A percentile compares a stretch with the other conserved stretches of the same genome.
These are phyloP conservation scores for Dasypogon diadema DNA, from an alignment of 2,888 invertebrate genomes.

Conservation along the genomic window DNA sequence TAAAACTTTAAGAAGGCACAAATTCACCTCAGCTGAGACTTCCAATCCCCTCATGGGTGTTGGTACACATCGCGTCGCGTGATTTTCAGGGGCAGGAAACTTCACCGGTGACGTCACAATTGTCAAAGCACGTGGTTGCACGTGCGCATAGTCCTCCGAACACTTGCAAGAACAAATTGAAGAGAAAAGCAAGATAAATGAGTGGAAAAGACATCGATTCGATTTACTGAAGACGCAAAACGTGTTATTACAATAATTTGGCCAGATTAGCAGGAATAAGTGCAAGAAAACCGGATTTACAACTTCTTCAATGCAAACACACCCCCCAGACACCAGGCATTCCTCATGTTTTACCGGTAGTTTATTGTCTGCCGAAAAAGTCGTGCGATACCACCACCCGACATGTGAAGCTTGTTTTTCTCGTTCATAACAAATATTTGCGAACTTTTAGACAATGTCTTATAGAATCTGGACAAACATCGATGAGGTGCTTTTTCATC, in stretches of 20 bases:
- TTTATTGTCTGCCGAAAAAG: not conserved
- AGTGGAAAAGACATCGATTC: not conserved
- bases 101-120: slow-evolving; percentile 18
- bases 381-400: not conserved
- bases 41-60: not conserved
- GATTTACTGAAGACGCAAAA: not conserved
- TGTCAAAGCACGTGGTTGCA: slow-evolving; percentile 23
- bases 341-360: not conserved
- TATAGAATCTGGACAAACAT: too few species aligned
- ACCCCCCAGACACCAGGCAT: too few species aligned
- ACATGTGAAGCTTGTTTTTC: not conserved
- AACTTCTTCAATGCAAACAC: too few species aligned
- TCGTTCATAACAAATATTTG: not conserved
- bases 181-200: not conserved
- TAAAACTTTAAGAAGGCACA: not conserved
- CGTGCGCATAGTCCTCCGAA: slow-evolving; percentile 13
- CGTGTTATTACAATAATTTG: not conserved
- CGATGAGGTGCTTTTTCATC: not conserved
- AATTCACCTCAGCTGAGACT: not conserved
- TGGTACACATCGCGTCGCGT: slow-evolving; percentile 1
- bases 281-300: too few species aligned
- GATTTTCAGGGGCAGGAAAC: slow-evolving; percentile 22
- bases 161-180: not conserved
- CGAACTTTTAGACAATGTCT: too few species aligned
- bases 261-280: not conserved